These are phyloP conservation scores for Microtus ochrogaster DNA, from an alignment of 2,113 vertebrate species.

Conservation along the genomic window DNA sequence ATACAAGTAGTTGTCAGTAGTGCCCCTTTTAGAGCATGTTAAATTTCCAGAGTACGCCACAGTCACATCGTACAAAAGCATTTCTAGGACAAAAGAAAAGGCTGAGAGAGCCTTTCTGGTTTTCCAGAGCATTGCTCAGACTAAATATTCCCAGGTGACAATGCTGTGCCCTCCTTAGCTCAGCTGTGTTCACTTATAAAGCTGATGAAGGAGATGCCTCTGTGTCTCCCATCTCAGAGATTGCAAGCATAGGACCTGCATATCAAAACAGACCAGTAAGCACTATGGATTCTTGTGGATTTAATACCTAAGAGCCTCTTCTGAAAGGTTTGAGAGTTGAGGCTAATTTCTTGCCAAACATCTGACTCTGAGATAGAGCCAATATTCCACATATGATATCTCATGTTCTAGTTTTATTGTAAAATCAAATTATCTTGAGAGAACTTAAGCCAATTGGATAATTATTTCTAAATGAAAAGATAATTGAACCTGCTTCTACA, in stretches of 20 bases:
- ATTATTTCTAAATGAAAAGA: constrained; percentile 29
- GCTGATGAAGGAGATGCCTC: background rate
- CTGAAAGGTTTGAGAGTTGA: background rate
- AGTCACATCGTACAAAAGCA: background rate
- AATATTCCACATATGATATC: constrained; percentile 25
- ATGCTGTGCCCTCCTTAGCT: background rate
- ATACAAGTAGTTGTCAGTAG: background rate
- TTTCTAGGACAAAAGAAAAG: constrained; percentile 10
- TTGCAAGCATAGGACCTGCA: background rate
- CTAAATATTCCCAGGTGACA: background rate
- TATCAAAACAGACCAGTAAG: background rate
- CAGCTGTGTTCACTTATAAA: background rate
- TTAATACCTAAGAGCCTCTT: background rate
- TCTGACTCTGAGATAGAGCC: background rate
- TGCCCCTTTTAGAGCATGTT: background rate
- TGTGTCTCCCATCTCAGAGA: background rate
- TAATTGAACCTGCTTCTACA: constrained; percentile 11
- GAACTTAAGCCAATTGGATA: constrained; percentile 51
- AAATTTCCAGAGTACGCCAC: background rate
- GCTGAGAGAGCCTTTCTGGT: background rate
- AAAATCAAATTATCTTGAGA: constrained; percentile 52
- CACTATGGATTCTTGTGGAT: background rate
- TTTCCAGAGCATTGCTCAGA: background rate
- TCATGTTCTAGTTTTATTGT: background rate
- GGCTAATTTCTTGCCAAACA: constrained; percentile 26